These are phyloP conservation scores for Spisula solida DNA, from an alignment of 2,888 invertebrate species.

Conservation along the genomic window DNA sequence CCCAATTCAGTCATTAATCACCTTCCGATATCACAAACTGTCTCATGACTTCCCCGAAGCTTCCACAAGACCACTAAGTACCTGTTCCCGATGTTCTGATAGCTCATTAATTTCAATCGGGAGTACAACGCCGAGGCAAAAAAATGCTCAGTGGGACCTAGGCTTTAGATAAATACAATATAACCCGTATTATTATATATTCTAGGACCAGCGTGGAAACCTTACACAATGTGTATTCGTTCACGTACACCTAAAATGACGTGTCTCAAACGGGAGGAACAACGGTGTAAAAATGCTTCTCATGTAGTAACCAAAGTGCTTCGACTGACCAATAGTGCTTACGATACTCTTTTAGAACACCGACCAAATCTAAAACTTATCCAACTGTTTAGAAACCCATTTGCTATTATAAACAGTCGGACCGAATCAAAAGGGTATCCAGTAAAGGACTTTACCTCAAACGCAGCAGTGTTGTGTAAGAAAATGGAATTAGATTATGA, in stretches of 20 bases:
- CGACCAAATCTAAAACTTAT: conserved; percentile 58
- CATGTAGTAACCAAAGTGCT: conserved; percentile 63
- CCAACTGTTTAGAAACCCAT: conserved; percentile 63
- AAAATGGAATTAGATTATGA: conserved; percentile 60
- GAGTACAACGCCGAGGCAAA: too few species aligned
- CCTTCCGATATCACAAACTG: too few species aligned
- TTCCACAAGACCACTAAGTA: too few species aligned
- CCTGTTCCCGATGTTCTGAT: too few species aligned
- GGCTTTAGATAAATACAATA: too few species aligned
- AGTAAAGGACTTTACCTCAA: conserved; percentile 41
- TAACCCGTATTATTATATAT: background rate
- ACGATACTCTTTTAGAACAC: conserved; percentile 46
- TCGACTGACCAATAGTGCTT: conserved; percentile 55
- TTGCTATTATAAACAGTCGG: conserved; percentile 63
- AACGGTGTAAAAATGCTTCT: conserved; percentile 47
- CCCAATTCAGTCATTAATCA: too few species aligned
- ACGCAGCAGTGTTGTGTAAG: conserved; percentile 50
- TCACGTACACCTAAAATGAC: conserved; percentile 34
- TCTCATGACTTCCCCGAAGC: too few species aligned
- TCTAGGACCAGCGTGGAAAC: conserved; percentile 60
- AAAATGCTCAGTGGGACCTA: too few species aligned
- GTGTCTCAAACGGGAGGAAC: conserved; percentile 48
- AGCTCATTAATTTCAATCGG: too few species aligned
- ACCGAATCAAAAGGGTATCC: conserved; percentile 63
- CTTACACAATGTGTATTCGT: conserved; percentile 41